phyloP scores from a whole-genome alignment of 2,888 invertebrate species.

The Peribatodes rhomboidaria region DNA sequence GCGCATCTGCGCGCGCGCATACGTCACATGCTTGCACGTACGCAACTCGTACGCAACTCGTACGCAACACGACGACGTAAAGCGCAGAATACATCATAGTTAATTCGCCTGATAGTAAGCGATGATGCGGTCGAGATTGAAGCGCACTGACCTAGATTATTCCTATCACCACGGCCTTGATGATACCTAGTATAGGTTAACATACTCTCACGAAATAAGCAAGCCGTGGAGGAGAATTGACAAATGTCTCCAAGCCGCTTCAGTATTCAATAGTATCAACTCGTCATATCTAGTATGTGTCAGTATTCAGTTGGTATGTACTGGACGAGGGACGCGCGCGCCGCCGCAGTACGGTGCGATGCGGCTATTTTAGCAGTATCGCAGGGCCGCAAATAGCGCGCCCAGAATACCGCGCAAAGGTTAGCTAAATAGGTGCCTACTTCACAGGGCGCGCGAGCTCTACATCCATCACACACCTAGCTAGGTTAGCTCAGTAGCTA shows the following conservation, averaged over 20 bases:
- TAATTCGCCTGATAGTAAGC: too few relatives aligned
- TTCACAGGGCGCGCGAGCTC: slow-evolving; percentile 27
- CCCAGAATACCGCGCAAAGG: slow-evolving; percentile 70
- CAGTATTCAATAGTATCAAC: too few relatives aligned
- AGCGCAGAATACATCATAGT: not conserved
- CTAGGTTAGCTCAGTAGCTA: not conserved
- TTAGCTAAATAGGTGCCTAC: slow-evolving; percentile 56
- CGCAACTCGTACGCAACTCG: slow-evolving; percentile 5
- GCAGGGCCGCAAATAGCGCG: slow-evolving; percentile 66
- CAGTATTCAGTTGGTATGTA: too few relatives aligned
- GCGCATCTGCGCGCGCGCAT: slow-evolving; percentile 21
- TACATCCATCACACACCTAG: not conserved
- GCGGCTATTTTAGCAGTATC: slow-evolving; percentile 58
- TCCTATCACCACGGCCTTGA: too few relatives aligned
- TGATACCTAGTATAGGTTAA: too few relatives aligned
- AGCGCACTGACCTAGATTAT: too few relatives aligned
- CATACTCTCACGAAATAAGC: too few relatives aligned
- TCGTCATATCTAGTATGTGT: too few relatives aligned
- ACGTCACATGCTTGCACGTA: slow-evolving; percentile 23
- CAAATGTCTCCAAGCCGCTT: too few relatives aligned
- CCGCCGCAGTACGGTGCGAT: slow-evolving; percentile 29
- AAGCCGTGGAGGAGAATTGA: too few relatives aligned
- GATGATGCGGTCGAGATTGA: too few relatives aligned
- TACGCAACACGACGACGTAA: not conserved
- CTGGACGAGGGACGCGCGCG: slow-evolving; percentile 1